Evolutionary conservation across 1,140 invertebrate genomes (phyloP), one percentile per base, ranked within the genome.

Genomic region (Ectropis grisescens): DNA sequence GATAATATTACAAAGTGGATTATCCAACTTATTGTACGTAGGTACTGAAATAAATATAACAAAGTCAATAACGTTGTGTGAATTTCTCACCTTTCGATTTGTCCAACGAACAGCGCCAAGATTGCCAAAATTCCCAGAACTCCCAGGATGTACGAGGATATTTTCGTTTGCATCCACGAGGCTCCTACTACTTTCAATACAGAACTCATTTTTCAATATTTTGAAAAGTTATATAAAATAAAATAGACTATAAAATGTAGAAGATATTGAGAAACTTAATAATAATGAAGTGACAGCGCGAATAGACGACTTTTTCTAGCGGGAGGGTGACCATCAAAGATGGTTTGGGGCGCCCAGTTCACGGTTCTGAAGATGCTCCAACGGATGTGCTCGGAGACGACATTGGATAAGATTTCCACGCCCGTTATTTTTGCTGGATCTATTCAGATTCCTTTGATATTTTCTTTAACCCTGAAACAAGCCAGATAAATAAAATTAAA

Each of bases 181-280:
- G 90, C 90, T 51, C 90, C 90, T 31, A 92, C 88, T 34, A 91
- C 90, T 85, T 92, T 91, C 65, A 91, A 76, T 85, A 91, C 90
- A 64, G 74, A 80, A 33, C 48, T 70, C 71, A 82, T 81, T 41
- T 54, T 58, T 13, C 25, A 25, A 28, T 57, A 43, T 41, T 33
- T 15, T 43, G 43, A 38, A 10, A 25, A 37, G 31, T 41, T 14
- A 47, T 43, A 38, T 47, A 47, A 43, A 15, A 40, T 15, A 60
- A 38, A 56, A 41, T 44, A 50, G 52, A 59, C 69, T 83, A 83
- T 74, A 76, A 82, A 42, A 82, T 83, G 40, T 79, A 82, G 45
- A 81, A 82, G 33, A 82, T 75, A 30, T 80, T 79, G 7, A 83
- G 75, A 47, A 79, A 70, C 66, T 82, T 82, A 75, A 82, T 82